Evolutionary conservation across 2,113 vertebrate genomes (phyloP).

Genomic region (Boulengerochromis microlepis): DNA sequence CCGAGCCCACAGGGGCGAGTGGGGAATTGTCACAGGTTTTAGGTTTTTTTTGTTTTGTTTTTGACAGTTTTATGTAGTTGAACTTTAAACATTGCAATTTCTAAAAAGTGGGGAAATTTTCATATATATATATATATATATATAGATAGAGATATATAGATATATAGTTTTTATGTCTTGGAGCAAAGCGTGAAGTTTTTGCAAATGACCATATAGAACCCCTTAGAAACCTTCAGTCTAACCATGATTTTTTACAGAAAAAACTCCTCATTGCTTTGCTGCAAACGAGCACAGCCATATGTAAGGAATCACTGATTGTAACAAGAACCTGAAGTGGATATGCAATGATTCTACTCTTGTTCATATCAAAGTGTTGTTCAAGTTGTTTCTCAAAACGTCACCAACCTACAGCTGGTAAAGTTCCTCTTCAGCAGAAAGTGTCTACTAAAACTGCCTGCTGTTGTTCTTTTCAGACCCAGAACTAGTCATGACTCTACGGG

Average conservation of each 20-base stretch:
- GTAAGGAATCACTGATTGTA: not conserved
- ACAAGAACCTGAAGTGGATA: not conserved
- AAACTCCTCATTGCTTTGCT: not conserved
- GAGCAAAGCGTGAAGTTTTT: accelerated
- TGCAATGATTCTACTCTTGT: not conserved
- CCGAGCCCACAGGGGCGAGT: no score
- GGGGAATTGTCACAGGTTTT: no score
- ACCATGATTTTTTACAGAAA: not conserved
- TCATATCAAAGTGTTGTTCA: not conserved
- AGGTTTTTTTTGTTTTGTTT: no score
- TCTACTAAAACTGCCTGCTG: not conserved
- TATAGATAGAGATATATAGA: no score
- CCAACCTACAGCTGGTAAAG: not conserved
- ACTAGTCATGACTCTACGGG: slow-evolving; percentile 81
- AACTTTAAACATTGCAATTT: no score
- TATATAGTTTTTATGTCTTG: not conserved
- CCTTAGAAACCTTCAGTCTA: not conserved
- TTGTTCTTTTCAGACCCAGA: not conserved
- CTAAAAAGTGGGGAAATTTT: no score
- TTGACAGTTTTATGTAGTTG: no score
- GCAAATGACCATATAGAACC: not conserved
- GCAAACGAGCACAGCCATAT: not conserved
- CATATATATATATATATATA: no score
- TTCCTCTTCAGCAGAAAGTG: not conserved
- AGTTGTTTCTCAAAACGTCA: not conserved